Evolutionary conservation across 2,113 vertebrate genomes (phyloP), one percentile per base, ranked within the genome.

Genomic region (Oryzias woworae): DNA sequence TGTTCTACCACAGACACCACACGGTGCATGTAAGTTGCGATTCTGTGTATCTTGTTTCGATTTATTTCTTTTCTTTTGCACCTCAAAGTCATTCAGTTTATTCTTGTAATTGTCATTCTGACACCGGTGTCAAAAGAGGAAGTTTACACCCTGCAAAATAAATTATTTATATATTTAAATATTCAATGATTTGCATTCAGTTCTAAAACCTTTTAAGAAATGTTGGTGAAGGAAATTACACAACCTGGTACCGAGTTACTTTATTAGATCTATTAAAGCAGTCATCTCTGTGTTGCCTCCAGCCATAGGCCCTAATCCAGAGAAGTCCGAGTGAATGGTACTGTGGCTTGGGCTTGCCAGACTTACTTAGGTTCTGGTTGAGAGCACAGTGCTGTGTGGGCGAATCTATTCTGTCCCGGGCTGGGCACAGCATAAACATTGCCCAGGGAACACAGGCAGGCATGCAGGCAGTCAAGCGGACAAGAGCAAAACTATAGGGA

Each of bases 351-450:
- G 50, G 78, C 78, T 83, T 92, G 91, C 87, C 89, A 87, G 81
- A 85, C 67, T 63, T 64, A 83, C 87, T 92, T 90, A 91, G 69
- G 82, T 85, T 68, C 87, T 85, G 88, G 82, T 88, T 85, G 84
- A 91, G 75, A 86, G 85, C 84, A 90, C 88, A 88, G 75, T 90
- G 89, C 90, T 90, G 85, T 87, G 83, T 91, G 90, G 82, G 88
- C 85, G 75, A 87, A 90, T 92, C 87, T 88, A 85, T 88, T 90
- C 87, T 90, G 78, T 90, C 73, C 87, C 70, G 75, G 70, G 72
- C 80, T 73, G 87, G 86, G 85, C 74, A 85, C 70, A 87, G 85
- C 86, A 86, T 87, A 89, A 90, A 90, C 87, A 89, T 85, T 80
- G 82, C 83, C 78, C 82, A 81, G 78, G 78, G 83, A 87, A 83